Evolutionary conservation across 1,140 invertebrate genomes (phyloP), one percentile per base, ranked within the genome.

Genomic region (Gonioctena quinquepunctata): DNA sequence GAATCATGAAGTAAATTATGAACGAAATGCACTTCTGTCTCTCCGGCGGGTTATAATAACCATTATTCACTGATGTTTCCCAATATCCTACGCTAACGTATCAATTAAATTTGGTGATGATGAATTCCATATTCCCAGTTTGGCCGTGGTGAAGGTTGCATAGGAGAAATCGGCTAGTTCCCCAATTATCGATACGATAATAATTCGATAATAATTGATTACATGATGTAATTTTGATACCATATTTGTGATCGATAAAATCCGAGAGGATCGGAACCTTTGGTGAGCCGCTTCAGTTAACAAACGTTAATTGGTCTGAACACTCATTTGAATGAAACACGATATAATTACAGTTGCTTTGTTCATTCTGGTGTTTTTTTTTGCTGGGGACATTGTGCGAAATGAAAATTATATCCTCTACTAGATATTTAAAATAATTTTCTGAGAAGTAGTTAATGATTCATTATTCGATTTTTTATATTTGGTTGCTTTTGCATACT

Each of bases 71-170:
- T 11, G 33, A n/a, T 57, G 21, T 57, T 57, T 57, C 54, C 54
- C 54, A 57, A 57, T 25, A 25, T 21, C 13, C 8, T 21, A 23
- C 13, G 16, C 54, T 25, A 25, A 57, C 21, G 54, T 57, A 25
- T 57, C 25, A 57, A 57, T 57, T 57, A 57, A 57, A 57, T 57
- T 57, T 21, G 54, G 54, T 57, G 54, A 57, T 57, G 54, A 57
- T 57, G 22, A 57, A 57, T 57, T 57, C 54, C 54, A 22, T n/a
- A 57, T 57, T n/a, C 54, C 54, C n/a, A 21, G 11, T 57, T 21
- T 21, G 54, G 54, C 11, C 8, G 2, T 57, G n/a, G 25, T 57
- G 54, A 57, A 25, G 11, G 54, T 22, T 57, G 22, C 54, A 54
- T 57, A 25, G 54, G 54, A 57, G 54, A 57, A 57, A 57, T 57